A percentile compares a stretch with the other conserved stretches of the same genome.
Evolutionary conservation across 2,113 vertebrate species (phyloP).

Genomic region (Pontoporia blainvillei): DNA sequence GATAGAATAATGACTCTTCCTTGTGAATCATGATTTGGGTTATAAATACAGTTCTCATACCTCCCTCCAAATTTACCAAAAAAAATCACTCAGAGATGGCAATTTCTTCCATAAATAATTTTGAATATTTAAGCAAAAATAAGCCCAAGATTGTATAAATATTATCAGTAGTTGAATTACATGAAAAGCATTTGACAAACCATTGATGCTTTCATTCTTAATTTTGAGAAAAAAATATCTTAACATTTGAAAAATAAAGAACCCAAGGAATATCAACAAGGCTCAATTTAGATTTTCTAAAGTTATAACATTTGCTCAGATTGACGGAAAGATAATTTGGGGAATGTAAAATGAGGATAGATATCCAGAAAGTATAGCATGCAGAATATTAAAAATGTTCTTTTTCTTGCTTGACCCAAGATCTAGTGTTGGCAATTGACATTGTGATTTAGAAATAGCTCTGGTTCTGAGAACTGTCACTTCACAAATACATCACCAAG

Average conservation of each 20-base stretch:
- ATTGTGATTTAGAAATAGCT: slow-evolving; percentile 4
- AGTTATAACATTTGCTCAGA: background rate
- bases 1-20: background rate
- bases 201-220: background rate
- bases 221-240: background rate
- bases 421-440: background rate
- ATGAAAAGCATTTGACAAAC: background rate
- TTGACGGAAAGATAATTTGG: background rate
- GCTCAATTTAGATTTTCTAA: background rate
- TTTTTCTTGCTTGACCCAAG: background rate
- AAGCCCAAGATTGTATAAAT: background rate
- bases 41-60: background rate
- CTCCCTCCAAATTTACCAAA: background rate
- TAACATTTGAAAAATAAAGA: background rate
- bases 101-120: background rate
- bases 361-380: background rate
- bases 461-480: background rate
- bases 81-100: background rate
- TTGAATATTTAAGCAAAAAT: background rate
- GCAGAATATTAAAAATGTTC: background rate
- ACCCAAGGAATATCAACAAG: background rate
- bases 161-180: background rate
- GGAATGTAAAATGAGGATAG: background rate
- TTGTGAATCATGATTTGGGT: background rate
- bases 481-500: background rate